Conservation (phyloP, 2,888 invertebrate genomes). For the Dichetophora obliterata region DNA sequence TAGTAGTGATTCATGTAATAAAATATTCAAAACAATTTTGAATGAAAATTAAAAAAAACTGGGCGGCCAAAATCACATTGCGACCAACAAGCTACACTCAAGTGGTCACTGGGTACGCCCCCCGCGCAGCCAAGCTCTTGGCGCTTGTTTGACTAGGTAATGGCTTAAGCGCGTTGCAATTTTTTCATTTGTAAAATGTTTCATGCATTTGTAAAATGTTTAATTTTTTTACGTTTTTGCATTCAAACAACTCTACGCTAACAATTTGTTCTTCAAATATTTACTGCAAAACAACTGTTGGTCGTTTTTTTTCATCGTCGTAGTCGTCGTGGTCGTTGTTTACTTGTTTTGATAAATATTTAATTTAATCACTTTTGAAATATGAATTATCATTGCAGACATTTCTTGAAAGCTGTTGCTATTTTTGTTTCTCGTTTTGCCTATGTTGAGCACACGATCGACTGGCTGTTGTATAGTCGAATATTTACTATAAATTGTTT, state of each 20-base stretch:
- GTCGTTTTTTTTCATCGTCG: no score
- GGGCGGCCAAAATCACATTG: constrained; percentile 18
- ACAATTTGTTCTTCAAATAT: neutral
- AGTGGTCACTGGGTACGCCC: no score
- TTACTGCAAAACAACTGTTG: constrained; percentile 3
- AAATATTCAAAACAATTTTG: constrained; percentile 19
- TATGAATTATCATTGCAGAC: neutral
- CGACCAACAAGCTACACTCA: neutral
- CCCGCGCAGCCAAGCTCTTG: no score
- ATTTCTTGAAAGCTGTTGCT: neutral
- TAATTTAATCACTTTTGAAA: constrained; percentile 19
- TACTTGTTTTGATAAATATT: constrained; percentile 13
- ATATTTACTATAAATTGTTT: no score
- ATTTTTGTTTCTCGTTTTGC: neutral
- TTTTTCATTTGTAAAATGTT: no score
- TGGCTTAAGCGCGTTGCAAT: no score
- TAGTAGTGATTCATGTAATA: constrained; percentile 3
- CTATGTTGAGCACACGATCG: no score
- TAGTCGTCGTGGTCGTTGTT: neutral
- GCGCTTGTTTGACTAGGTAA: neutral
- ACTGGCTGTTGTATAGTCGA: no score
- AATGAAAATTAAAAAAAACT: constrained; percentile 16
- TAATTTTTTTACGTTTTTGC: no score
- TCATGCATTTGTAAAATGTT: no score
- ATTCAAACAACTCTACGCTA: neutral